These are phyloP conservation scores for Drosophila colorata DNA, from an alignment of 2,888 invertebrate species.

Conservation along the genomic window DNA sequence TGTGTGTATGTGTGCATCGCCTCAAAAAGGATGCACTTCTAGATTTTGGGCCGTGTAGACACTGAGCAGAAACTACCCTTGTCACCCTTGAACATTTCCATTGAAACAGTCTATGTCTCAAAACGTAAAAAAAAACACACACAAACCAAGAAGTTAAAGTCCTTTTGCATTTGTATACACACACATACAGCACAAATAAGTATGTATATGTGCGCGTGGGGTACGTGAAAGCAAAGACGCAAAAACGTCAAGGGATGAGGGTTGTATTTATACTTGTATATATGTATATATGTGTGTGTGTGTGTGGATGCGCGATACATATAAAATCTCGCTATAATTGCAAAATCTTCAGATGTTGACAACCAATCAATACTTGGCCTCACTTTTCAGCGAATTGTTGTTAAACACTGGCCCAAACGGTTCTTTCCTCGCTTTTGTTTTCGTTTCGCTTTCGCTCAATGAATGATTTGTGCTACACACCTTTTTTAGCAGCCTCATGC, in stretches of 20 bases:
- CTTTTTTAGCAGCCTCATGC: conserved; percentile 79
- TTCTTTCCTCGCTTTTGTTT: neutral
- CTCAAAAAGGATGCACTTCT: conserved; percentile 61
- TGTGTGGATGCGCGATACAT: conserved; percentile 50
- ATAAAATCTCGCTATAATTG: conserved; percentile 43
- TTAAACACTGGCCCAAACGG: conserved; percentile 6
- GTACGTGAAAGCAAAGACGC: conserved; percentile 60
- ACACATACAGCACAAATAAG: conserved; percentile 20
- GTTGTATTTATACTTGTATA: conserved; percentile 73
- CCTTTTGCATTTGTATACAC: conserved; percentile 67
- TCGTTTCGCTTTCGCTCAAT: conserved; percentile 17
- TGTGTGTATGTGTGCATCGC: conserved; percentile 39
- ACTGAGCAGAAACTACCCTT: conserved; percentile 71
- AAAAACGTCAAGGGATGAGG: conserved; percentile 78
- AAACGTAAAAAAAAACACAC: conserved; percentile 43
- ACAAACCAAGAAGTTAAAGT: conserved; percentile 77
- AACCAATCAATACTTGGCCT: conserved; percentile 39
- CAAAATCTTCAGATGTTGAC: conserved; percentile 36
- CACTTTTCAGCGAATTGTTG: conserved; percentile 8
- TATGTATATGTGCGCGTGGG: conserved; percentile 22
- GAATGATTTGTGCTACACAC: conserved; percentile 59
- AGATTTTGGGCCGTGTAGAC: conserved; percentile 69
- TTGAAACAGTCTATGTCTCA: conserved; percentile 68
- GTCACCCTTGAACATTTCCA: conserved; percentile 78
- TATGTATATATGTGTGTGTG: conserved; percentile 19